Base-by-base conservation (phyloP, 2,888 invertebrate genomes). In the Petrophora chlorosata region DNA sequence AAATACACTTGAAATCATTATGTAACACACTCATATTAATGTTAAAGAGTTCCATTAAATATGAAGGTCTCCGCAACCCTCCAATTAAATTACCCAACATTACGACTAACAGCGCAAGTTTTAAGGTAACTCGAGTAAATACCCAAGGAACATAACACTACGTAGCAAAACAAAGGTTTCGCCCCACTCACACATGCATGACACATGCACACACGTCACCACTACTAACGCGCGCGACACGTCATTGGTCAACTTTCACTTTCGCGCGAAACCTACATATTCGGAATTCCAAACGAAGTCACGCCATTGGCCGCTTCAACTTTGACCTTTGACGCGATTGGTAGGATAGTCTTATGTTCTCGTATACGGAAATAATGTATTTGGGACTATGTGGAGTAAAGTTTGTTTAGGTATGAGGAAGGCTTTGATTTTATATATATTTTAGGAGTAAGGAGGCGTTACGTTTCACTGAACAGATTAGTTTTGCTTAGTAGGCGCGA, bases 221-320 rank as follows among this genome's bases (percentile, higher is more conserved):
- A 39, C 43, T 34, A 51, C 76, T 72, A 70, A 80, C 83, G 61
- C 59, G 56, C 59, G 55, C 61, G 67, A 66, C 64, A 48, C 62
- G 66, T 79, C 65, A 88, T 89, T 89, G 85, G 88, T 63, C 72
- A 63, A 76, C 84, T 88, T 86, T 88, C 86, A 79, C 86, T 88
- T 79, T 85, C 83, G 65, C 65, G 78, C 71, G 64, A 74, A 82
- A 81, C 89, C 85, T 86, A 87, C 88, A 84, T 85, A 85, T 85
- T 86, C 82, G 59, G 79, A 79, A 86, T 87, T 73, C 82, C 84
- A 63, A 55, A 56, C 62, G 70, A 65, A 59, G 66, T 59, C 60
- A 33, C 46, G 60, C 65, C 59, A 83, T 86, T 86, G 84, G 85
- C 61, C 76, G 79, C 58, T 72, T 70, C 56, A 70, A 68, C 67